Percentiles rank a stretch among this genome's conserved stretches.
These are phyloP conservation scores for Tauraco hartlaubi DNA, from an alignment of 2,797 vertebrate species.

Conservation along the genomic window DNA sequence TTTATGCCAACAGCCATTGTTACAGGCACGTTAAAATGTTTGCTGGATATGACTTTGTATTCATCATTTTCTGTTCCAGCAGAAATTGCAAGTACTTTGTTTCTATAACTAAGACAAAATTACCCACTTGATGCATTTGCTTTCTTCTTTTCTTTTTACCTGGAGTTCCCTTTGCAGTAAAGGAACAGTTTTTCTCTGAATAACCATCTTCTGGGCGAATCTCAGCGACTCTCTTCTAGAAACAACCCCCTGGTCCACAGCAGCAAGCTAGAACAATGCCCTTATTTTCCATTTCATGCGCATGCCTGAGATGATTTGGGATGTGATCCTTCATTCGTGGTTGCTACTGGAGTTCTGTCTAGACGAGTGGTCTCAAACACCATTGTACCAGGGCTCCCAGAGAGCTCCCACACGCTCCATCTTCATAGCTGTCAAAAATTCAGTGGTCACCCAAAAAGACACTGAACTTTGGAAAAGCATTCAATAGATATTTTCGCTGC, in stretches of 20 bases:
- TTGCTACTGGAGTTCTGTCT: not conserved
- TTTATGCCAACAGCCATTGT: not conserved
- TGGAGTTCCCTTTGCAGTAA: not conserved
- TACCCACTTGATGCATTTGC: not conserved
- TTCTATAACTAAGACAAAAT: slow-evolving; percentile 17
- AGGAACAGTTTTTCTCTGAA: not conserved
- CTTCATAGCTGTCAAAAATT: not conserved
- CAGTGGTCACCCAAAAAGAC: not conserved
- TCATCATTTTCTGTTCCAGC: not conserved
- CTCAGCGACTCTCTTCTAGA: not conserved
- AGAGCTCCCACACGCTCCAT: not conserved
- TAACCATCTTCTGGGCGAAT: not conserved
- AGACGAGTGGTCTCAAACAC: not conserved
- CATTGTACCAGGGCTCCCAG: not conserved
- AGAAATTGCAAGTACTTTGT: not conserved
- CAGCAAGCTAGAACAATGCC: not conserved
- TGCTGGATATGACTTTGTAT: not conserved
- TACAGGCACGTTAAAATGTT: not conserved
- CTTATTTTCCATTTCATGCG: slow-evolving; percentile 6
- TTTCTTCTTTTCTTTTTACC: slow-evolving; percentile 8
- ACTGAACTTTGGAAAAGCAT: not conserved
- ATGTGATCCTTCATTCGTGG: not conserved
- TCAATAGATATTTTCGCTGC: not conserved
- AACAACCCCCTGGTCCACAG: not conserved
- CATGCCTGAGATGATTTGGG: not conserved